These are phyloP conservation scores for Stenopsyche tienmushanensis DNA, from an alignment of 1,140 invertebrate genomes.

Conservation along the genomic window DNA sequence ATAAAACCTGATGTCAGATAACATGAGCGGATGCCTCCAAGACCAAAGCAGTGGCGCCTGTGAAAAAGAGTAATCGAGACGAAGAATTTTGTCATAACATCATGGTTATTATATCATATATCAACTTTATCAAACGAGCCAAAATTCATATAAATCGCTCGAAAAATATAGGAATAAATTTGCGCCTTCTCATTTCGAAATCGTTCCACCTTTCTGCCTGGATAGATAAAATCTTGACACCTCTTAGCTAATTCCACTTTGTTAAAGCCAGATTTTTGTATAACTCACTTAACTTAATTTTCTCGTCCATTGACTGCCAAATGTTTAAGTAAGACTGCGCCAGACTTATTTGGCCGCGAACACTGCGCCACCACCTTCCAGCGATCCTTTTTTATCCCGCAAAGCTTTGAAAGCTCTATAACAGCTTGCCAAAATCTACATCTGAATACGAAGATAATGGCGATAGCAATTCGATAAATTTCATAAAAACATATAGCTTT, in stretches of 20 bases:
- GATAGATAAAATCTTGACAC: too few species aligned
- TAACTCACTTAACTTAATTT: slow-evolving; percentile 41
- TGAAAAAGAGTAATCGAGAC: neutral
- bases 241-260: slow-evolving; percentile 37
- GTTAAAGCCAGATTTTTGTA: slow-evolving; percentile 42
- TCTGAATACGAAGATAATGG: too few species aligned
- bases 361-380: slow-evolving; percentile 26
- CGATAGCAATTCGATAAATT: too few species aligned
- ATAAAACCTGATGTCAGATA: slow-evolving; percentile 2
- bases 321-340: slow-evolving; percentile 38
- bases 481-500: too few species aligned
- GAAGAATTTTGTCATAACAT: neutral
- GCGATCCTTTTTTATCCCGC: neutral
- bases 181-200: too few species aligned
- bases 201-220: too few species aligned
- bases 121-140: too few species aligned
- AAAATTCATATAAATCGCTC: too few species aligned
- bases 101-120: too few species aligned
- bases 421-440: too few species aligned
- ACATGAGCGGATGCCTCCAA: neutral
- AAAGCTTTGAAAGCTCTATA: neutral
- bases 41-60: neutral
- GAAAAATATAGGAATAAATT: too few species aligned
- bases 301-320: slow-evolving; percentile 39
- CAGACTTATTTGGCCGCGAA: slow-evolving; percentile 23